These are phyloP conservation scores for Bradynema listronoti DNA, from an alignment of 1,140 invertebrate genomes.

Conservation along the genomic window DNA sequence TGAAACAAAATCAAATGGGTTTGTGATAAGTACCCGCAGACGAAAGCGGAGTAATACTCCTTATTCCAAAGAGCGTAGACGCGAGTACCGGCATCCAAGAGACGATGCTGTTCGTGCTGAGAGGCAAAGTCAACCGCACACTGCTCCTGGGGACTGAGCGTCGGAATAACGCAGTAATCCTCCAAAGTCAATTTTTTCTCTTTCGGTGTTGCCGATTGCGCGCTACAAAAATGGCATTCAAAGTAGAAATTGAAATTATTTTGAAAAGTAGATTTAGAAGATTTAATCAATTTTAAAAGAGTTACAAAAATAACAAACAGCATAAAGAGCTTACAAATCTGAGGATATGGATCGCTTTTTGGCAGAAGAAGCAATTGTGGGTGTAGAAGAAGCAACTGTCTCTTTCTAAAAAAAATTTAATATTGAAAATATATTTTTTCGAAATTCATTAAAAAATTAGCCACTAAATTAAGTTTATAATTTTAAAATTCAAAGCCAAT, in stretches of 20 bases:
- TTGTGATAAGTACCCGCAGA: constrained; percentile 37
- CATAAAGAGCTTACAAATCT: not conserved
- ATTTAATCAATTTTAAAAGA: no score
- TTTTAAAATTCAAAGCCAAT: no score
- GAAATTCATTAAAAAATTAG: no score
- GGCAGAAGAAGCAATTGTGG: not conserved
- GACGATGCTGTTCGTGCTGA: constrained; percentile 18
- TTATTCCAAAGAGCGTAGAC: constrained; percentile 45
- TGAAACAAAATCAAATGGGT: not conserved
- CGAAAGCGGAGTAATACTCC: constrained; percentile 49
- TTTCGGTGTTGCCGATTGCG: no score
- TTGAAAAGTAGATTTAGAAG: no score
- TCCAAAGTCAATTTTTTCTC: constrained; percentile 17
- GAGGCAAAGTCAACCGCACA: constrained; percentile 23
- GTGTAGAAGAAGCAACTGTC: not conserved
- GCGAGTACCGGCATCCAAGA: constrained; percentile 29
- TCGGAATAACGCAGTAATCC: constrained; percentile 16
- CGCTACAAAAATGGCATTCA: no score
- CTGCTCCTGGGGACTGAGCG: constrained; percentile 32
- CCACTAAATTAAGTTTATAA: no score
- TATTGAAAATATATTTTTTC: no score
- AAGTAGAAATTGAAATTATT: no score
- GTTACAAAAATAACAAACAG: no score
- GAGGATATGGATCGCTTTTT: constrained; percentile 2
- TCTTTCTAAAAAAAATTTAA: no score